Evolutionary conservation across 2,797 vertebrate species (phyloP), one percentile per base, ranked within the genome.

Genomic region (Aselliscus stoliczkanus): DNA sequence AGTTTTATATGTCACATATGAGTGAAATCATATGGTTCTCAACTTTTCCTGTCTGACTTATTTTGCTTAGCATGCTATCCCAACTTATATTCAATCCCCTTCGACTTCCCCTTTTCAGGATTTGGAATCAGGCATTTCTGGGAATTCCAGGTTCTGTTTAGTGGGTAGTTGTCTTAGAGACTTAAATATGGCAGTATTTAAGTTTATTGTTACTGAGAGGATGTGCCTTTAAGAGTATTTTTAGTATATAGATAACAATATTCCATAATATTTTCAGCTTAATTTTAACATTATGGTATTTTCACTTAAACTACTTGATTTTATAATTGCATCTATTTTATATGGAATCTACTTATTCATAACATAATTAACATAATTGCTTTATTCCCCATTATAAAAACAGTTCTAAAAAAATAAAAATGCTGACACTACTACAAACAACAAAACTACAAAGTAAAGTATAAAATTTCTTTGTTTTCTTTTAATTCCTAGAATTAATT

Each of bases 231-330:
- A 50, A 50, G 18, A 65, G 1, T 81, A 39, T 62, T 70, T 88
- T 76, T 76, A 70, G 52, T 62, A 4, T 6, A 21, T 47, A 37
- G 20, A 65, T 50, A 60, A 27, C 9, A 54, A 11, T 70, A 79
- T 44, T 79, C 90, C 37, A 88, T 83, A 80, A 81, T 77, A 65
- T 54, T 67, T 77, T 82, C 25, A 81, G 25, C 83, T 86, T 86
- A 60, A 86, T 44, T 90, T 88, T 64, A 79, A 76, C 5, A 54
- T 83, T 37, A 44, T 54, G 18, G 1, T 85, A 80, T 73, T 95
- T 94, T 90, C 56, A 76, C 10, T 86, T 92, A 96, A 23, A 54
- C 15, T 7, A 75, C 42, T 94, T 64, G 8, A 90, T 94, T 93
- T 93, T 81, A 70, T 39, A 96, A 76, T 67, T 88, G 4, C 1